phyloP scores from a whole-genome alignment of 2,888 invertebrate genomes.

The Phoenoteleia sp. region DNA sequence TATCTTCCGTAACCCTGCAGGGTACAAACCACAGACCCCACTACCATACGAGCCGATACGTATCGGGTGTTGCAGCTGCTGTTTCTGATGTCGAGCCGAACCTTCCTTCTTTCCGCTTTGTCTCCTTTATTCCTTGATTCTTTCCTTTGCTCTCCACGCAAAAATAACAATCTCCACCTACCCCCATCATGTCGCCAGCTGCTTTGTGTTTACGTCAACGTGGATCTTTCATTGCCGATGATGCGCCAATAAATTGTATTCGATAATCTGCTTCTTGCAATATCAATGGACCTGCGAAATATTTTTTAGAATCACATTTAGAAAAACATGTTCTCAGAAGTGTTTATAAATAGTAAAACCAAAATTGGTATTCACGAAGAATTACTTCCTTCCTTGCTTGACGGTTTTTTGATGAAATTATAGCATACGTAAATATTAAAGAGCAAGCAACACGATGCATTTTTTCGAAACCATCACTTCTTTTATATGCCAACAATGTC shows the following conservation, averaged over 20 bases:
- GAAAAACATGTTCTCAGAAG: too few species aligned
- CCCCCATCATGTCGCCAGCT: conserved; percentile 3
- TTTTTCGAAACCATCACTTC: conserved; percentile 55
- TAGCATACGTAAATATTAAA: conserved; percentile 54
- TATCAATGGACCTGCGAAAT: neutral
- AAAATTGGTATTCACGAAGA: conserved; percentile 24
- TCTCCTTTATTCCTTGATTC: conserved; percentile 70
- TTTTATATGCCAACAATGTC: conserved; percentile 56
- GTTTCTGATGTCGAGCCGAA: conserved; percentile 78
- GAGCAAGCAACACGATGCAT: conserved; percentile 43
- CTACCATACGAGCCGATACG: conserved; percentile 77
- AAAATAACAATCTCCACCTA: conserved; percentile 64
- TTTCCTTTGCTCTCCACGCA: conserved; percentile 41
- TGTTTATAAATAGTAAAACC: conserved; percentile 27
- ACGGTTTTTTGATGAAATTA: conserved; percentile 23
- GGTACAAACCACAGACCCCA: conserved; percentile 76
- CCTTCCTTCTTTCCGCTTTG: conserved; percentile 71
- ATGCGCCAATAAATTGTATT: neutral
- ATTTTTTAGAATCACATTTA: neutral
- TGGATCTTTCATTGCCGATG: neutral
- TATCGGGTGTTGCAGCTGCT: conserved; percentile 86
- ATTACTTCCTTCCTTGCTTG: conserved; percentile 28
- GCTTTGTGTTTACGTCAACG: conserved; percentile 3
- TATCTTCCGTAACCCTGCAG: conserved; percentile 80
- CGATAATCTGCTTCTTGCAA: neutral